Percentiles rank a stretch among this genome's conserved stretches.
Evolutionary conservation across 2,888 invertebrate species (phyloP).

Genomic region (Atrina japonica): DNA sequence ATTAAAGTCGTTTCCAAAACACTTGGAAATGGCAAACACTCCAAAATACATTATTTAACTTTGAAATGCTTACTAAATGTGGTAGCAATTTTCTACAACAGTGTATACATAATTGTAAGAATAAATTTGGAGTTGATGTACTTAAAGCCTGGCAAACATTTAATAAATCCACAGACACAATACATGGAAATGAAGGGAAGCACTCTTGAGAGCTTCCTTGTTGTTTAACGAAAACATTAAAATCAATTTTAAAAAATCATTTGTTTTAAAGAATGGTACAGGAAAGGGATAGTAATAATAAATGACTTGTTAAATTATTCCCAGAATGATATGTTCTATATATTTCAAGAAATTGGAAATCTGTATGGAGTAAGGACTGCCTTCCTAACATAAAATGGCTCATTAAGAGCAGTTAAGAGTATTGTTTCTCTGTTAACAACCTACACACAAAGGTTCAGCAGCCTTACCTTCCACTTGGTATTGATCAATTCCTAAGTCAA

Average conservation of each 20-base stretch:
- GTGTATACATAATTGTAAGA: conserved; percentile 3
- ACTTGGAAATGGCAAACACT: too few species aligned
- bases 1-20: background rate
- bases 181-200: background rate
- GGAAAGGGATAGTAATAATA: too few species aligned
- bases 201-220: too few species aligned
- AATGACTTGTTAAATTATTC: too few species aligned
- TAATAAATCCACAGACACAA: background rate
- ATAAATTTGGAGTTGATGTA: conserved; percentile 12
- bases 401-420: conserved; percentile 1
- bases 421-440: background rate
- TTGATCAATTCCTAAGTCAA: background rate
- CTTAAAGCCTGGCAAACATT: conserved; percentile 4
- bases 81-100: background rate
- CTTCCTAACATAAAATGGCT: background rate
- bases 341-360: too few species aligned
- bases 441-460: background rate
- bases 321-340: too few species aligned
- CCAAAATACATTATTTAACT: background rate
- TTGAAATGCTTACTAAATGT: conserved; percentile 4
- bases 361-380: too few species aligned
- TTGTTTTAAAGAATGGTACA: too few species aligned
- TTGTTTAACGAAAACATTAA: too few species aligned
- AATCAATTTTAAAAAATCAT: too few species aligned
- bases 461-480: background rate